phyloP scores from a whole-genome alignment of 2,888 invertebrate genomes.

The Timema cristinae region DNA sequence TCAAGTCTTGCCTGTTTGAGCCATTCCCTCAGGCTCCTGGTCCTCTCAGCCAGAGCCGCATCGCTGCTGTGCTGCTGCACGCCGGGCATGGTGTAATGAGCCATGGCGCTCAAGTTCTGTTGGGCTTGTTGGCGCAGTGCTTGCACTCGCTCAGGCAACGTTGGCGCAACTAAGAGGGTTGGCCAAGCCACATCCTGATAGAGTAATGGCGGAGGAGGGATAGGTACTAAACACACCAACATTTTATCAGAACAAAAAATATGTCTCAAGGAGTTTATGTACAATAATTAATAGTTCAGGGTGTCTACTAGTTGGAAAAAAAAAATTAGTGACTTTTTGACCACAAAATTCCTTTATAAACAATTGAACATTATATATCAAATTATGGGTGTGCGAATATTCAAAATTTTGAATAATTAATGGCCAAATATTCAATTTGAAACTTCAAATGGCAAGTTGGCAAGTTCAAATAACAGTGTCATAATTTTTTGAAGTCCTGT shows the following conservation, averaged over 20 bases:
- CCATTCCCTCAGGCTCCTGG: constrained; percentile 63
- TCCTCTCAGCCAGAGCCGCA: constrained; percentile 55
- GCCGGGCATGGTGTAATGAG: constrained; percentile 13
- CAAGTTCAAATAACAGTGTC: no score
- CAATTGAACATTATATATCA: no score
- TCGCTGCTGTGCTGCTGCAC: constrained; percentile 30
- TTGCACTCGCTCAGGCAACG: constrained; percentile 46
- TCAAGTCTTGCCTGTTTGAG: constrained; percentile 50
- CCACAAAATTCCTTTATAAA: no score
- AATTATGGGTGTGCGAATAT: no score
- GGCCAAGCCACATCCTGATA: constrained; percentile 56
- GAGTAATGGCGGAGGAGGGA: constrained; percentile 49
- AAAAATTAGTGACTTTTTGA: neutral
- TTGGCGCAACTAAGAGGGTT: constrained; percentile 43
- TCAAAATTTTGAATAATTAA: no score
- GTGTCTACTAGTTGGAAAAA: neutral
- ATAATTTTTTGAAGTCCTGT: no score
- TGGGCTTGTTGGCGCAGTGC: constrained; percentile 20
- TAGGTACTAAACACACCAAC: constrained; percentile 33
- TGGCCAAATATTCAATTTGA: no score
- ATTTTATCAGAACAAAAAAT: no score
- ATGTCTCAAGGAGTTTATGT: no score
- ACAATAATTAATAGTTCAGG: neutral
- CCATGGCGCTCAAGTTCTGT: constrained; percentile 20
- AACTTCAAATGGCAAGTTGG: no score